Base-by-base conservation (phyloP, 2,113 vertebrate species). In the Spilogale gracilis region DNA sequence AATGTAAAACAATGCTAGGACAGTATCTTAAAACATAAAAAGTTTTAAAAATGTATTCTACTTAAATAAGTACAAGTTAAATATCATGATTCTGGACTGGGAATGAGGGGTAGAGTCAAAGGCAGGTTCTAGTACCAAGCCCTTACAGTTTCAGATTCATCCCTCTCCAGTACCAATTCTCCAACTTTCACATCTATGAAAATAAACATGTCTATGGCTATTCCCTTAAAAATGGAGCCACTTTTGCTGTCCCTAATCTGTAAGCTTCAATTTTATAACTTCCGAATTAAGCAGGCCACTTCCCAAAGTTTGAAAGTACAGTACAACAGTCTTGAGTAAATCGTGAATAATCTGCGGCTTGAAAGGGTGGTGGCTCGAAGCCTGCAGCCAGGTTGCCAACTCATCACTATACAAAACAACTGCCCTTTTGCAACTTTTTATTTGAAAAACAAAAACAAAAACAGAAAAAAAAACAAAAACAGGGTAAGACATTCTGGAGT, bases 401-500 rank as follows among this genome's bases (percentile, higher is more conserved):
- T 98, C 98, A 97, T 56, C 97, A 91, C 38, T 11, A 32, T 2
- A 10, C 69, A 43, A 43, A 83, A 89, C 61, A 14, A 98, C 93
- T 67, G 96, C 94, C 95, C 91, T 86, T 96, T 20, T 79, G 71
- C 95, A 43, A 65, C 30, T 45, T 96, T 73, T 83, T 65, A 10
- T 74, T 79, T 79, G 63, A 20, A 8, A 21, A 18, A 30, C 73
- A 89, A 83, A 65, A 32, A 14, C 27, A 65, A 63, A 12, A 23
- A 63, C 38, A 38, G 38, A 23, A 18, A 61, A 87, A 83, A 65
- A 32, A 14, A 32, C 48, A 83, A 65, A 32, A 14, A 32, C 48
- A 79, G 63, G 13, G 14, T n/a, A 52, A 5, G 20, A 86, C 21
- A n/a, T 43, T 38, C 43, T 43, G 14, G 78, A 50, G 13, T 3